phyloP scores from a whole-genome alignment of 2,113 vertebrate species.

The Pandion haliaetus region DNA sequence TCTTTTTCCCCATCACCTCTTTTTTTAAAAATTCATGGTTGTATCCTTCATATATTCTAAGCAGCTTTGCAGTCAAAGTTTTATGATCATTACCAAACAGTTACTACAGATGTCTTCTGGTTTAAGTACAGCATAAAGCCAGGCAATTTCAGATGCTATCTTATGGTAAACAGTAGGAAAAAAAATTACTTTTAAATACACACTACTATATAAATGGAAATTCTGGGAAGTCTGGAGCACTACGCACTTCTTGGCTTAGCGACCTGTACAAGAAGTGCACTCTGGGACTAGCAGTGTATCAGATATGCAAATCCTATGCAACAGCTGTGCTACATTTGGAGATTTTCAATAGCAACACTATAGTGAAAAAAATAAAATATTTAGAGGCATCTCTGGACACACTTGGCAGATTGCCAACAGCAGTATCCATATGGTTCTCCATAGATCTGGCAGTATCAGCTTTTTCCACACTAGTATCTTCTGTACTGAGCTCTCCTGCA shows the following conservation, averaged over 20 bases:
- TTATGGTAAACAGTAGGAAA: neutral
- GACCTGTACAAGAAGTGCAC: fast-evolving
- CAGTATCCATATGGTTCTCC: neutral
- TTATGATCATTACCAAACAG: neutral
- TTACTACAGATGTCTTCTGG: neutral
- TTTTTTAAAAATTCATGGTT: neutral
- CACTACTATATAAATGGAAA: neutral
- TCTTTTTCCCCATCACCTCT: neutral
- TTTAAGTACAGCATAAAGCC: slow-evolving; percentile 32
- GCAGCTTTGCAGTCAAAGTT: neutral
- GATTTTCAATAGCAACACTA: neutral
- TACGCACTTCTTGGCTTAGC: neutral
- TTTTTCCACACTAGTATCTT: neutral
- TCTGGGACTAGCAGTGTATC: neutral
- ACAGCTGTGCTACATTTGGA: neutral
- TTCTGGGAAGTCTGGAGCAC: neutral
- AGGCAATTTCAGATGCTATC: neutral
- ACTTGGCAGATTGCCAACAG: neutral
- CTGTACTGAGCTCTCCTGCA: neutral
- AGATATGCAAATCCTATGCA: neutral
- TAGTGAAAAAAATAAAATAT: neutral
- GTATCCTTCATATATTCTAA: neutral
- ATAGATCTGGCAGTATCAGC: neutral
- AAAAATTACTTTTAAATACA: neutral
- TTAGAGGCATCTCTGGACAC: neutral